These are phyloP conservation scores for Cantharis rustica DNA, from an alignment of 2,888 invertebrate species.

Conservation along the genomic window DNA sequence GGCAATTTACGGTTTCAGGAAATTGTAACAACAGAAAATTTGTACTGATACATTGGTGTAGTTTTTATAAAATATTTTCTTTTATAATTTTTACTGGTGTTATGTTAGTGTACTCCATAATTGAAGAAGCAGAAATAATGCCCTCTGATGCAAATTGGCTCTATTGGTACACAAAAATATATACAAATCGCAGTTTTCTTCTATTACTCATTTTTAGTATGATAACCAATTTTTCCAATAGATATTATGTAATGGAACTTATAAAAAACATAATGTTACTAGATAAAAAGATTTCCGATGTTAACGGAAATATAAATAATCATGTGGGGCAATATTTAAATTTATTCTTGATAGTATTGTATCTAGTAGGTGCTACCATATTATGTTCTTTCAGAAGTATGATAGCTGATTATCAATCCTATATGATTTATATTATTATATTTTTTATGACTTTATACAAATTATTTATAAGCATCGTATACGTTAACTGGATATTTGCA, in stretches of 20 bases:
- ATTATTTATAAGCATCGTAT: background rate
- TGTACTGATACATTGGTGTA: background rate
- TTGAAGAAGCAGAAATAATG: background rate
- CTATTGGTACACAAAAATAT: background rate
- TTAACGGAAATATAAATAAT: background rate
- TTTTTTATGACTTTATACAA: background rate
- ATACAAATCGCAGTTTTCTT: background rate
- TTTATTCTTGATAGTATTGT: background rate
- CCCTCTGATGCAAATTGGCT: background rate
- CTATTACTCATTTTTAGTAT: background rate
- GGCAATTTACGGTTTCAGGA: background rate
- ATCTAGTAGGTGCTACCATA: background rate
- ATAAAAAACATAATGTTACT: background rate
- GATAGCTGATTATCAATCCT: rapidly evolving
- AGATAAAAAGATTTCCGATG: background rate
- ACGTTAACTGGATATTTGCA: background rate
- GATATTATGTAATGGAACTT: background rate
- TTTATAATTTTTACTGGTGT: background rate
- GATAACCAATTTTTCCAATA: background rate
- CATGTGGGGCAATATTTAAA: background rate
- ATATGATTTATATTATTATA: background rate
- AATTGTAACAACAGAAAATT: background rate
- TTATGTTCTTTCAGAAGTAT: background rate
- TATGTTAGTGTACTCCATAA: background rate
- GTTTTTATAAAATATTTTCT: background rate